Evolutionary conservation across 1,140 invertebrate genomes (phyloP).

Genomic region (Andrena cerasifolii): DNA sequence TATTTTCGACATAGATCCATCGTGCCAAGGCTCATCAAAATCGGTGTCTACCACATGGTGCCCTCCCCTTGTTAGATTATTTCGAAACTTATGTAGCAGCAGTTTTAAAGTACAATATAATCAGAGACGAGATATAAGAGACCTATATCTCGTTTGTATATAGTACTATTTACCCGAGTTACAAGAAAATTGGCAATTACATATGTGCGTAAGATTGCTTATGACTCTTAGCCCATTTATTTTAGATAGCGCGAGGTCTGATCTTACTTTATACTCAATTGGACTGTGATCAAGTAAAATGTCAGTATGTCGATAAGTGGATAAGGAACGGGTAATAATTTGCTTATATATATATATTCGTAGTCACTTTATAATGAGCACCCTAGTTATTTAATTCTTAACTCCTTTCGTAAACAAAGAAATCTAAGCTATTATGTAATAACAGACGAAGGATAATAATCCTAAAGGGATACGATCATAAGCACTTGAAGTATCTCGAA

Average conservation of each 20-base stretch:
- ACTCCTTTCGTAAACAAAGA: neutral
- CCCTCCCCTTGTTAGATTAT: too few species aligned
- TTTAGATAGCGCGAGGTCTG: constrained; percentile 64
- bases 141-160: too few species aligned
- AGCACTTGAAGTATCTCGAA: constrained; percentile 67
- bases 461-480: constrained; percentile 68
- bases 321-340: constrained; percentile 59
- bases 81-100: neutral
- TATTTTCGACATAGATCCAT: too few species aligned
- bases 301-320: constrained; percentile 59
- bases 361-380: neutral
- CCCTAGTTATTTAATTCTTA: neutral
- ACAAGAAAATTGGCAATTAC: neutral
- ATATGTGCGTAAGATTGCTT: neutral
- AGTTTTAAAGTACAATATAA: neutral
- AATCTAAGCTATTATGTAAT: neutral
- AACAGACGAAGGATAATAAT: constrained; percentile 65
- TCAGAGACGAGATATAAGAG: neutral
- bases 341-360: neutral
- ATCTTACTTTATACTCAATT: constrained; percentile 56
- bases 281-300: constrained; percentile 43
- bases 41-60: too few species aligned
- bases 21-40: too few species aligned
- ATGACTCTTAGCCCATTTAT: neutral
- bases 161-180: neutral